phyloP scores from a whole-genome alignment of 2,113 vertebrate species.

The Litocranius walleri region DNA sequence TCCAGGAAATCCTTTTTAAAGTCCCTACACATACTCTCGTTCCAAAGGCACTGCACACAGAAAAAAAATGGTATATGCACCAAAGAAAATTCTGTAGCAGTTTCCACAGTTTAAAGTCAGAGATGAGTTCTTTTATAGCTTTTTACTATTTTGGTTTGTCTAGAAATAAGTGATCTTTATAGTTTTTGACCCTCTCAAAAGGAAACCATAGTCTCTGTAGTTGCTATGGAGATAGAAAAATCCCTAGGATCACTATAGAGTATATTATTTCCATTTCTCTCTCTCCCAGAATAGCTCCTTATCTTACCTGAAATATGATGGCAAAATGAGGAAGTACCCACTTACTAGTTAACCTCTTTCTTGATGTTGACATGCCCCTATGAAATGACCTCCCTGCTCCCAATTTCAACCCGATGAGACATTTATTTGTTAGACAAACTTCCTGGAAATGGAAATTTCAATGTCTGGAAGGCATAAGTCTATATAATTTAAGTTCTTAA shows the following conservation, averaged over 20 bases:
- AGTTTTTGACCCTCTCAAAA: conserved; percentile 59
- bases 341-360: conserved; percentile 2
- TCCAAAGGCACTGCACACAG: not conserved
- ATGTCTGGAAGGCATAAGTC: not conserved
- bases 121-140: conserved; percentile 44
- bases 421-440: not conserved
- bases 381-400: not conserved
- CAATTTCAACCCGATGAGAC: not conserved
- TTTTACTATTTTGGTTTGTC: conserved; percentile 59
- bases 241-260: conserved; percentile 9
- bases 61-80: conserved; percentile 29
- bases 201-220: conserved; percentile 32
- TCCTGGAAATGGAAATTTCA: not conserved
- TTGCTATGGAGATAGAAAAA: conserved; percentile 61
- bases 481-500: not conserved
- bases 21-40: not conserved
- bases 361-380: not conserved
- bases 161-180: conserved; percentile 63
- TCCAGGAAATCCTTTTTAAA: conserved; percentile 44
- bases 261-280: conserved; percentile 37
- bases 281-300: not conserved
- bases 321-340: conserved; percentile 26
- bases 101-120: conserved; percentile 43
- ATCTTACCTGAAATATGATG: conserved; percentile 31
- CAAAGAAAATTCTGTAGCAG: conserved; percentile 34